These are phyloP conservation scores for Steromphala cineraria DNA, from an alignment of 2,888 invertebrate species.

Conservation along the genomic window DNA sequence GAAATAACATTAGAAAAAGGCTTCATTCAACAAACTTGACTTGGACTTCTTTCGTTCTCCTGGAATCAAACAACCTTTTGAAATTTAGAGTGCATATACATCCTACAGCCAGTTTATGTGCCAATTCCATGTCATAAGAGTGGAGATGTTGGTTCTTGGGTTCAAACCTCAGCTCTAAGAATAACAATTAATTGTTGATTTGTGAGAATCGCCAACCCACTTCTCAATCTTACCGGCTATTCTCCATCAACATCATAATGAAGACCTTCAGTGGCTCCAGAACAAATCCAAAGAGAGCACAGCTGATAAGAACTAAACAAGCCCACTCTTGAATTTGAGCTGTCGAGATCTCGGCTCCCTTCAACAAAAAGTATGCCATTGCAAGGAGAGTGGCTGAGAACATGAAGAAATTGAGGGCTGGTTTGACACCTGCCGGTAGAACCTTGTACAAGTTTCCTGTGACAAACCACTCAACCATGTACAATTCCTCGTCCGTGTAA, in stretches of 20 bases:
- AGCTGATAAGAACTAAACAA: conserved; percentile 1
- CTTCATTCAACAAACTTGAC: too few species aligned
- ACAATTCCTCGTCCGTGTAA: conserved; percentile 19
- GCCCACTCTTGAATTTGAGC: conserved; percentile 13
- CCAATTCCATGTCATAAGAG: too few species aligned
- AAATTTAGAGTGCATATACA: too few species aligned
- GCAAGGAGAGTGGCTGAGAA: background rate
- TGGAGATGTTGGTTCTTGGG: too few species aligned
- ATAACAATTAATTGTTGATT: too few species aligned
- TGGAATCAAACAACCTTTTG: too few species aligned
- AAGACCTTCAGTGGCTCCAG: conserved; percentile 12
- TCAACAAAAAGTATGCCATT: background rate
- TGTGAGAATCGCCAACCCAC: too few species aligned
- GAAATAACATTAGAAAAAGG: too few species aligned
- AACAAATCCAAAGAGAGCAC: background rate
- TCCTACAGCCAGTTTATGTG: too few species aligned
- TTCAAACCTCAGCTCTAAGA: too few species aligned
- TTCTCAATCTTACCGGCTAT: too few species aligned
- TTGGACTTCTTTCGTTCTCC: too few species aligned
- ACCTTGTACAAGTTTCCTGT: conserved; percentile 1
- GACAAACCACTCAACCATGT: conserved; percentile 22
- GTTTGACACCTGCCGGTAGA: background rate
- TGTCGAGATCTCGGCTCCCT: conserved; percentile 5
- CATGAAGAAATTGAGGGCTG: background rate
- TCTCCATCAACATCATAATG: background rate